Conservation (phyloP, 2,888 invertebrate species). For the Scaptomyza polygonia region DNA sequence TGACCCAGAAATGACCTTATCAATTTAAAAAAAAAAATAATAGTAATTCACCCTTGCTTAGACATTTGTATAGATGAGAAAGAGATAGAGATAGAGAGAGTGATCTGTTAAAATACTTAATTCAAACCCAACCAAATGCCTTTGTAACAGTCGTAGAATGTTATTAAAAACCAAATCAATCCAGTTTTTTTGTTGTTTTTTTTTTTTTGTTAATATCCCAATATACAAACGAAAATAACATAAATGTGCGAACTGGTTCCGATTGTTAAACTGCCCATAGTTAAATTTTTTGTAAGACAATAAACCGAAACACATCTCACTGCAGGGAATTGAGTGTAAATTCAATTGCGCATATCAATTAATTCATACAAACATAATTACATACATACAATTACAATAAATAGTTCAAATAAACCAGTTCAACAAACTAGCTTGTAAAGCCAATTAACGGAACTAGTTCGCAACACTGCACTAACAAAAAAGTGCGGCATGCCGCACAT, state of each 20-base stretch:
- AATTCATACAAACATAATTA: conserved; percentile 9
- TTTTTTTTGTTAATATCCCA: neutral
- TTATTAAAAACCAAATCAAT: conserved; percentile 2
- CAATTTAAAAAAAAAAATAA: no score
- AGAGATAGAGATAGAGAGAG: neutral
- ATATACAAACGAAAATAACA: no score
- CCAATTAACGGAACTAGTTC: conserved; percentile 49
- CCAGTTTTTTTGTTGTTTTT: neutral
- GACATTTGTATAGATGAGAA: conserved; percentile 8
- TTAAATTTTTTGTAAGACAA: conserved; percentile 46
- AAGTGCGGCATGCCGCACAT: conserved; percentile 33
- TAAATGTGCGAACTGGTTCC: conserved; percentile 57
- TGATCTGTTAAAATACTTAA: conserved; percentile 24
- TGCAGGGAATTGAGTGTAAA: conserved; percentile 47
- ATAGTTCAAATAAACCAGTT: conserved; percentile 51
- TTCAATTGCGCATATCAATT: conserved; percentile 52
- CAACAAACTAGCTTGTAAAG: conserved; percentile 35
- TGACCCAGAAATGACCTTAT: no score
- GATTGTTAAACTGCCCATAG: conserved; percentile 29
- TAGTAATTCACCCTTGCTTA: no score
- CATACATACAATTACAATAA: no score
- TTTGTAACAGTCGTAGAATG: conserved; percentile 59
- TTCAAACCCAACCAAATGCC: conserved; percentile 56
- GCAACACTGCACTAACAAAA: conserved; percentile 17
- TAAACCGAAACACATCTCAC: conserved; percentile 51